Conservation (phyloP, 2,797 vertebrate genomes). For the Sebastes aleutianus region DNA sequence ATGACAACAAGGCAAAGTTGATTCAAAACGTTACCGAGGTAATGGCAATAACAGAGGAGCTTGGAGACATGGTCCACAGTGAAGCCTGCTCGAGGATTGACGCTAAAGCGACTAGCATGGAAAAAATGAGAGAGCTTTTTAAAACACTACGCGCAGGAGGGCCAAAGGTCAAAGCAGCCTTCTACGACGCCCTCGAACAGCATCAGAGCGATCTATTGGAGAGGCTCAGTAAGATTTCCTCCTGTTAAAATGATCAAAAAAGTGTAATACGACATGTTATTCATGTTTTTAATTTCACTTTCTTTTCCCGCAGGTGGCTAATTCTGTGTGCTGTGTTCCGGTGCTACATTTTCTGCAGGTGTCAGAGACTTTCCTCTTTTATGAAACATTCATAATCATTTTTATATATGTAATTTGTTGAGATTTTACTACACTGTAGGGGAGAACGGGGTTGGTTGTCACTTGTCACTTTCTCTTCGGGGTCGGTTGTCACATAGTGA, state of each 20-base stretch:
- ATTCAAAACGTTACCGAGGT: not conserved
- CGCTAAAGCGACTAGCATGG: fast-evolving
- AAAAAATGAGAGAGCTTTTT: constrained; percentile 38
- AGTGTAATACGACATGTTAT: not conserved
- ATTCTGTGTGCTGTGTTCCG: not conserved
- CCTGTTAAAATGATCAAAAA: not conserved
- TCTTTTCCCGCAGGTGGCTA: constrained; percentile 26
- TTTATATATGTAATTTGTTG: not conserved
- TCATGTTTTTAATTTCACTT: not conserved
- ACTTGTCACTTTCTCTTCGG: too few relatives aligned
- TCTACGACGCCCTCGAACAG: constrained; percentile 54
- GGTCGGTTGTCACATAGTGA: too few relatives aligned
- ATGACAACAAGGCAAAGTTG: not conserved
- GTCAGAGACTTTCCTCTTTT: not conserved
- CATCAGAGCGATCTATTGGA: constrained; percentile 5
- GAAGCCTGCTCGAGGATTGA: constrained; percentile 16
- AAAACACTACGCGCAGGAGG: not conserved
- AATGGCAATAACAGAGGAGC: constrained; percentile 34
- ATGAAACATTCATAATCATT: not conserved
- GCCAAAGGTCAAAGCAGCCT: constrained; percentile 40
- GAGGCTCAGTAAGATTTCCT: constrained; percentile 22
- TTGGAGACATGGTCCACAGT: constrained; percentile 31
- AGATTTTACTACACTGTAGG: not conserved
- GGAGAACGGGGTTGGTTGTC: too few relatives aligned
- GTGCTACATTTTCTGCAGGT: not conserved